These are phyloP conservation scores for Arrhopalites spinosus DNA, from an alignment of 2,888 invertebrate species.

Conservation along the genomic window DNA sequence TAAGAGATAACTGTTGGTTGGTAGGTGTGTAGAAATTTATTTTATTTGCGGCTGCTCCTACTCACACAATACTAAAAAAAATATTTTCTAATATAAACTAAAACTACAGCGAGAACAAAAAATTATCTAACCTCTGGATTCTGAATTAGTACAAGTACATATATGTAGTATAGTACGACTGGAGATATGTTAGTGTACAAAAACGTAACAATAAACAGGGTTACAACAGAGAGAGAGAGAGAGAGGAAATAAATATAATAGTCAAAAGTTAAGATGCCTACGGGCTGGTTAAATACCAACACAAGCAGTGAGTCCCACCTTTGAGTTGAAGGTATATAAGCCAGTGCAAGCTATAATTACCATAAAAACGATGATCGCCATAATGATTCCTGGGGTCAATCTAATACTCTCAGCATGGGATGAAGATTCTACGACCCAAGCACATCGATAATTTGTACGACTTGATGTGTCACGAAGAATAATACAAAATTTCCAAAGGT, in stretches of 20 bases:
- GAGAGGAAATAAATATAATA: not conserved
- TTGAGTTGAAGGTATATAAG: conserved; percentile 37
- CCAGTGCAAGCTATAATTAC: conserved; percentile 47
- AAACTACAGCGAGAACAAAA: too few relatives aligned
- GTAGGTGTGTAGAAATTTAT: too few relatives aligned
- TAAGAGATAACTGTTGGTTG: too few relatives aligned
- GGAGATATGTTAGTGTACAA: too few relatives aligned
- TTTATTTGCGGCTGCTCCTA: too few relatives aligned
- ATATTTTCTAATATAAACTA: too few relatives aligned
- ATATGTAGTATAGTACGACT: too few relatives aligned
- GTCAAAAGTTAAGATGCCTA: conserved; percentile 4
- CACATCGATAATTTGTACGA: conserved; percentile 47
- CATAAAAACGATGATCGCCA: conserved; percentile 50
- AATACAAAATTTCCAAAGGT: conserved; percentile 42
- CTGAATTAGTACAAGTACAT: too few relatives aligned
- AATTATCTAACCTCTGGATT: too few relatives aligned
- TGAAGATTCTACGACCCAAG: conserved; percentile 31
- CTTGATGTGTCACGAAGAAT: conserved; percentile 49
- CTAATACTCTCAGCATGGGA: conserved; percentile 48
- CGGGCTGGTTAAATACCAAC: conserved; percentile 30
- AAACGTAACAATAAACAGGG: conserved; percentile 6
- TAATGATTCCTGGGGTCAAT: conserved; percentile 52
- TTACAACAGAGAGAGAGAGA: conserved; percentile 1
- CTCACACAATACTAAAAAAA: too few relatives aligned
- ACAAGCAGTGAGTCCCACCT: conserved; percentile 27